Percentiles rank a stretch among this genome's conserved stretches.
Conservation (phyloP, 1,140 invertebrate species). For the Conopomorpha cramerella region DNA sequence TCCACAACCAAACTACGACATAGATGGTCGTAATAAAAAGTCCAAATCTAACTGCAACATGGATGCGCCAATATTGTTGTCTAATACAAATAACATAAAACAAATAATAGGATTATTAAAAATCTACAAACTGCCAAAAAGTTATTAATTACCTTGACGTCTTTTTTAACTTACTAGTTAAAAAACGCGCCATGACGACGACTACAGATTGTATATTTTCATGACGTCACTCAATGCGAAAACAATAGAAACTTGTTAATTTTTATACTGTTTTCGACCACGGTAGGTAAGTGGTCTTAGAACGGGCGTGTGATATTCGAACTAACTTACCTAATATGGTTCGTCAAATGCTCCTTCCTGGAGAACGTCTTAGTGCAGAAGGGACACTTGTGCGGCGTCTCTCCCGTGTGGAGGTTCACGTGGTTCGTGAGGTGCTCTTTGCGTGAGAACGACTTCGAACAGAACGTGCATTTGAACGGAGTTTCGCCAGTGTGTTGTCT, state of each 20-base stretch:
- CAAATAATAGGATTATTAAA: too few species aligned
- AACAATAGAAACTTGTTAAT: too few species aligned
- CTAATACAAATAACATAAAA: too few species aligned
- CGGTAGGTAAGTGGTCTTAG: not conserved
- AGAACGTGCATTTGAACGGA: conserved; percentile 69
- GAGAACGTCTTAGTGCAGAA: conserved; percentile 82
- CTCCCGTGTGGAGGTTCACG: conserved; percentile 71
- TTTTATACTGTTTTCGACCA: not conserved
- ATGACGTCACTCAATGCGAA: too few species aligned
- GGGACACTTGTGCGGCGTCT: conserved; percentile 77
- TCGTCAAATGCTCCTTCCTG: conserved; percentile 78
- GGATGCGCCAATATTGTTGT: not conserved
- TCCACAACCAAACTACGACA: too few species aligned
- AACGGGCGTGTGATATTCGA: not conserved
- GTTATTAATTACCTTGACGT: not conserved
- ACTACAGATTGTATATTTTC: too few species aligned
- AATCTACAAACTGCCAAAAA: too few species aligned
- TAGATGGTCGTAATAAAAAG: too few species aligned
- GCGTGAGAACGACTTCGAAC: conserved; percentile 77
- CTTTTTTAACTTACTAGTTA: not conserved
- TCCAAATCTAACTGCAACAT: not conserved
- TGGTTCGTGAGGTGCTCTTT: conserved; percentile 87
- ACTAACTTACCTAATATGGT: conserved; percentile 66
- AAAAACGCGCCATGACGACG: not conserved
- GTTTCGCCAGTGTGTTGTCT: conserved; percentile 87